Percentiles rank a stretch among this genome's conserved stretches.
Conservation (phyloP, 2,888 invertebrate species). For the Ditylenchus weischeri region DNA sequence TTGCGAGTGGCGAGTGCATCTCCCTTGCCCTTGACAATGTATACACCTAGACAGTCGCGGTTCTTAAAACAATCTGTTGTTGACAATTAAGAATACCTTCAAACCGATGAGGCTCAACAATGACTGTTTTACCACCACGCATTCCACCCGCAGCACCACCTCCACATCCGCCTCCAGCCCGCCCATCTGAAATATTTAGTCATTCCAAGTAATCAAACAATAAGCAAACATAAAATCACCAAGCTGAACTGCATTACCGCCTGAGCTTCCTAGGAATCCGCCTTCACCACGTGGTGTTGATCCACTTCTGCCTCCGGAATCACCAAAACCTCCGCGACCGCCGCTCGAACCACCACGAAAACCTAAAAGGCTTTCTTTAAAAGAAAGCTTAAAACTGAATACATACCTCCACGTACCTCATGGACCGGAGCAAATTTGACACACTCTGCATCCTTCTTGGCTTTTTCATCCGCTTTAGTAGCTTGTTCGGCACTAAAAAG, state of each 20-base stretch:
- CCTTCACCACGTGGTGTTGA: constrained; percentile 30
- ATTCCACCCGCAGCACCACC: constrained; percentile 61
- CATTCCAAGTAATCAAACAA: no score
- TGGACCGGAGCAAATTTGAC: no score
- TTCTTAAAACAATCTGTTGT: no score
- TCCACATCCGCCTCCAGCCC: constrained; percentile 58
- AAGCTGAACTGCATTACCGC: constrained; percentile 58
- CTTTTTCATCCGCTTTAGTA: no score
- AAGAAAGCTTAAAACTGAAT: no score
- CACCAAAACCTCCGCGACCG: constrained; percentile 32
- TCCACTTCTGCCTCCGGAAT: constrained; percentile 36
- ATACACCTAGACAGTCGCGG: constrained; percentile 79
- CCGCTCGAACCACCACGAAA: constrained; percentile 49
- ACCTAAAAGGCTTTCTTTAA: not conserved
- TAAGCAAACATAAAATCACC: constrained; percentile 46
- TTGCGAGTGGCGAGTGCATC: constrained; percentile 93
- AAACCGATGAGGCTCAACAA: constrained; percentile 93
- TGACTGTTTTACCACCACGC: constrained; percentile 84
- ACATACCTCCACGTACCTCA: no score
- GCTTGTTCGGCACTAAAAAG: no score
- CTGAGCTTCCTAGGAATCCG: constrained; percentile 57
- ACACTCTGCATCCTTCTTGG: no score
- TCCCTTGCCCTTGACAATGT: constrained; percentile 94
- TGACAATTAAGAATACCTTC: no score
- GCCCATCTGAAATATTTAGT: constrained; percentile 40